A percentile compares a stretch with the other conserved stretches of the same genome.
Conservation (phyloP, 2,888 invertebrate species). For the Trissolcus japonicus region DNA sequence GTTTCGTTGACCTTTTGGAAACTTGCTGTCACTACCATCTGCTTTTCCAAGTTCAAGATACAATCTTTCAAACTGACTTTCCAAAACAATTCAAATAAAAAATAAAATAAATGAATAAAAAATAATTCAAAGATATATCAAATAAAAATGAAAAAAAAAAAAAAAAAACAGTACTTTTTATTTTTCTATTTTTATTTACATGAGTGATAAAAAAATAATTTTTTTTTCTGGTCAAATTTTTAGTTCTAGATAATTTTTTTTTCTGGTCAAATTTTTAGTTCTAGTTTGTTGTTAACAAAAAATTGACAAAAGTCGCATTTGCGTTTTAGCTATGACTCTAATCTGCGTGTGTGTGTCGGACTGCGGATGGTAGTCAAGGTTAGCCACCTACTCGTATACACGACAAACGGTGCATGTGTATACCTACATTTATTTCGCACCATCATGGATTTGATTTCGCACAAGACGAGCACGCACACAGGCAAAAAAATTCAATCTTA, state of each 20-base stretch:
- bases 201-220: too few relatives aligned
- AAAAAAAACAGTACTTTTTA: too few relatives aligned
- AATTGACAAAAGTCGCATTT: constrained; percentile 9
- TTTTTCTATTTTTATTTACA: too few relatives aligned
- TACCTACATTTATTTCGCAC: constrained; percentile 30
- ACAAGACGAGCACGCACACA: constrained; percentile 10
- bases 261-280: too few relatives aligned
- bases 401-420: constrained; percentile 28
- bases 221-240: too few relatives aligned
- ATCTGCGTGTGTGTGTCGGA: constrained; percentile 37
- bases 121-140: not conserved
- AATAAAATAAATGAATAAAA: not conserved
- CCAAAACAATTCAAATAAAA: not conserved
- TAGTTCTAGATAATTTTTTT: too few relatives aligned
- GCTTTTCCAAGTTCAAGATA: constrained; percentile 12
- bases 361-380: constrained; percentile 66
- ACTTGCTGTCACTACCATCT: constrained; percentile 29
- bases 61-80: constrained; percentile 1
- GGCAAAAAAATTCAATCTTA: not conserved
- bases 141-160: too few relatives aligned
- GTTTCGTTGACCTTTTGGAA: constrained; percentile 31
- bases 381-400: constrained; percentile 66
- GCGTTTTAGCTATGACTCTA: too few relatives aligned
- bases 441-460: constrained; percentile 1
- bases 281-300: too few relatives aligned